Percentiles rank a stretch among this genome's conserved stretches.
phyloP scores from a whole-genome alignment of 2,113 vertebrate species.

The Callionymus lyra region DNA sequence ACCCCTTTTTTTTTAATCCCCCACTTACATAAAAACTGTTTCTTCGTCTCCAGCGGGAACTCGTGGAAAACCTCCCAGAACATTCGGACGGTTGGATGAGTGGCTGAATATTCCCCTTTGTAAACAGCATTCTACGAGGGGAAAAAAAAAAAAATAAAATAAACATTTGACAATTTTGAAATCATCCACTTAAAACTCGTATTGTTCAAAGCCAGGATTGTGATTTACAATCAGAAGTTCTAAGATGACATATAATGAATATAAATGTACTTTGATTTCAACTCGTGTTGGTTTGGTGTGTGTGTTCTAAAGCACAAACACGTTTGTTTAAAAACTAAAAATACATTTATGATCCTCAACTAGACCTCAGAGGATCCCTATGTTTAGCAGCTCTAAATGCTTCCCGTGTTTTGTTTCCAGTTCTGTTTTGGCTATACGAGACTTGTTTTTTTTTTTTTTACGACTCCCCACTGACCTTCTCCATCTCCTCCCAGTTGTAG shows the following conservation, averaged over 20 bases:
- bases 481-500: constrained; percentile 95
- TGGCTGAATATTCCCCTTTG: constrained; percentile 84
- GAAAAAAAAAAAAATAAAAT: constrained; percentile 1
- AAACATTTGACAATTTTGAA: background rate
- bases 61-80: constrained; percentile 98
- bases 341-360: no score
- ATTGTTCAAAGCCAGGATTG: no score
- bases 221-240: no score
- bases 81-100: constrained; percentile 85
- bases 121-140: constrained; percentile 85
- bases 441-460: background rate
- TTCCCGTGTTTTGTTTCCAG: no score
- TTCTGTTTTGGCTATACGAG: no score
- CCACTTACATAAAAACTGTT: constrained; percentile 86
- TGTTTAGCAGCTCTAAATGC: no score
- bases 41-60: constrained; percentile 91
- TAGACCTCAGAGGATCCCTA: no score
- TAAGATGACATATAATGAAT: no score
- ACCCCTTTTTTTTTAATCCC: background rate
- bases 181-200: background rate
- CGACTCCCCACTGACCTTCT: constrained; percentile 73
- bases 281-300: no score
- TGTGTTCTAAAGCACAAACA: no score
- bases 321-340: no score
- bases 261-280: no score